Conservation (phyloP, 2,888 invertebrate species). For the Tenthredo mesomela region DNA sequence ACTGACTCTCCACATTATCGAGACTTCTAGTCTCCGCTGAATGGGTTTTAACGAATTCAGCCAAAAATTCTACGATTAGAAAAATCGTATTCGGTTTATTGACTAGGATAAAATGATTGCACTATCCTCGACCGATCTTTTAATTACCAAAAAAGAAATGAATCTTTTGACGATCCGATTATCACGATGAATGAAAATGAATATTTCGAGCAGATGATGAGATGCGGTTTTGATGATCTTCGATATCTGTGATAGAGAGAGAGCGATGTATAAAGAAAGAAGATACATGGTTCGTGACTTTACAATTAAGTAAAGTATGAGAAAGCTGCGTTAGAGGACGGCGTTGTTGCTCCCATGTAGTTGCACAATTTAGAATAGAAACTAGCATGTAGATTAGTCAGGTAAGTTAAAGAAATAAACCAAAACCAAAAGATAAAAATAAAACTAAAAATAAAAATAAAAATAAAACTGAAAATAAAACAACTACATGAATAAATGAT, state of each 20-base stretch:
- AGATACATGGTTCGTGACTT: neutral
- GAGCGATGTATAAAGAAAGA: neutral
- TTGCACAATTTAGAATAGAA: constrained; percentile 74
- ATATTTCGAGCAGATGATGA: neutral
- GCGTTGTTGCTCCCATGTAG: constrained; percentile 77
- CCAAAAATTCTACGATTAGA: neutral
- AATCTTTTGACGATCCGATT: neutral
- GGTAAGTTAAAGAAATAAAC: constrained; percentile 69
- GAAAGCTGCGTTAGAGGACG: constrained; percentile 56
- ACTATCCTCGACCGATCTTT: constrained; percentile 17
- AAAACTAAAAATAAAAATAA: constrained; percentile 47
- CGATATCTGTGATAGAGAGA: neutral
- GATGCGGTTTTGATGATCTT: neutral
- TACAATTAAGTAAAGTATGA: constrained; percentile 23
- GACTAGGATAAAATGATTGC: neutral
- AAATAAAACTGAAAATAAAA: constrained; percentile 52
- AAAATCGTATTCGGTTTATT: neutral
- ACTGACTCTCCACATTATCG: neutral
- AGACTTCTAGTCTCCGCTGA: neutral
- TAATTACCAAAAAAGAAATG: neutral
- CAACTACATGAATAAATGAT: neutral
- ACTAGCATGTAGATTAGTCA: constrained; percentile 71
- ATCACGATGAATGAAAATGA: neutral
- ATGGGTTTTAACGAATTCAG: neutral
- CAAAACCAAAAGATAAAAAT: neutral